Base-by-base conservation (phyloP, 2,888 invertebrate species). In the Ormyrus labotus region DNA sequence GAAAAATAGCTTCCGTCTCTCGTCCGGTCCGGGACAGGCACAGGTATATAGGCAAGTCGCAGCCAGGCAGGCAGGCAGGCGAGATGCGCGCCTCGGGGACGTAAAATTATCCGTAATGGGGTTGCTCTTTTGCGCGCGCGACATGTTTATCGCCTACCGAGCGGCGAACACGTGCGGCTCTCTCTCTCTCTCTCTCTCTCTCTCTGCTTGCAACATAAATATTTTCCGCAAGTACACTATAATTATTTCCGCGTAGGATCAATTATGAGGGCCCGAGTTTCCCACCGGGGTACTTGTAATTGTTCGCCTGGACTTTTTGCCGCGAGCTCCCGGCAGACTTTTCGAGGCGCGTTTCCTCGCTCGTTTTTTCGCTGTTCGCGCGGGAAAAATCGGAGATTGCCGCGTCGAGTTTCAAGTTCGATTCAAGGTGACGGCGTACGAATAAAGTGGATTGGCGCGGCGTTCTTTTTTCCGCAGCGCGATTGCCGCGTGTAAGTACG, bases 51-150 rank as follows among this genome's bases (percentile, higher is more conserved):
- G 19, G 19, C 2, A 19, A 19, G 19, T 19, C 19, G 13, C 34
- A 34, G 34, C 4, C 34, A 34, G 34, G 34, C 34, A 34, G 34
- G 34, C 34, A 34, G 34, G 34, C 34, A 34, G 34, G 34, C 34
- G 34, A 34, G 34, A 34, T 4, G 34, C n/a, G 10, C 7, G 73
- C 74, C 70, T 63, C 63, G 69, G 58, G 73, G 51, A 70, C 73
- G 74, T 80, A 75, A 80, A 80, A 75, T 75, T 74, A 75, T 65
- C 74, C 70, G 58, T 70, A 70, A 71, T 76, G 65, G 71, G 80
- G 75, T 64, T 75, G 75, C 47, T 51, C 69, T 64, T 74, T 69
- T 58, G 7, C 64, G 7, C 61, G 8, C 11, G 34, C 34, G 34
- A 34, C 34, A 34, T 34, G 34, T 10, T 61, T 61, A 9, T 61